phyloP scores from a whole-genome alignment of 1,140 invertebrate genomes.

The Drosophila dunni region DNA sequence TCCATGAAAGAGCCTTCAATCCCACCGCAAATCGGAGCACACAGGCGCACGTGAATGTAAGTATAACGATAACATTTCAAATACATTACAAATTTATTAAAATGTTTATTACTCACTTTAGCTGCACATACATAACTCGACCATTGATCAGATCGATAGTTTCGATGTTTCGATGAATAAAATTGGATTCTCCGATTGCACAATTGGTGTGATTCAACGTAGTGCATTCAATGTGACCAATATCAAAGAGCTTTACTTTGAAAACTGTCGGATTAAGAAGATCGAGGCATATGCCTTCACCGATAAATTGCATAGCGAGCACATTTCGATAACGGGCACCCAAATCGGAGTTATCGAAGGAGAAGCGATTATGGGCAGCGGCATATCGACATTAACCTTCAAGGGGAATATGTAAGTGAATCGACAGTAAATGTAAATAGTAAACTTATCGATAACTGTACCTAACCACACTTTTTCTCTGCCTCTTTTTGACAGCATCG shows the following conservation, averaged over 20 bases:
- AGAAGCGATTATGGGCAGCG: conserved; percentile 76
- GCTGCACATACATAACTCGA: conserved; percentile 53
- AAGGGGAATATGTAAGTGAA: conserved; percentile 67
- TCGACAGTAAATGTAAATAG: no score
- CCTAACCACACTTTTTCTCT: background rate
- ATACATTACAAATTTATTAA: no score
- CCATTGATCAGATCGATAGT: conserved; percentile 51
- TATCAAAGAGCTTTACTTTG: conserved; percentile 65
- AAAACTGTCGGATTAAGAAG: conserved; percentile 58
- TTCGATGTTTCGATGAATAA: conserved; percentile 71
- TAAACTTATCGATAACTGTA: background rate
- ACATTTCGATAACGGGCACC: conserved; percentile 66
- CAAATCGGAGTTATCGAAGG: conserved; percentile 74
- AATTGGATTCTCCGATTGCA: conserved; percentile 61
- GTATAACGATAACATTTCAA: background rate
- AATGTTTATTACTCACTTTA: background rate
- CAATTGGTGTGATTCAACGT: conserved; percentile 56
- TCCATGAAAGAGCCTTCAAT: conserved; percentile 65
- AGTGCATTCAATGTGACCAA: conserved; percentile 74
- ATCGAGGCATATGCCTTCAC: conserved; percentile 72
- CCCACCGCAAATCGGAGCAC: conserved; percentile 37
- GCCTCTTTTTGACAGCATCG: conserved; percentile 49
- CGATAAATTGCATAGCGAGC: conserved; percentile 63
- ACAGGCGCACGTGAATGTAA: conserved; percentile 62
- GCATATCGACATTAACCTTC: conserved; percentile 65